Evolutionary conservation across 2,797 vertebrate species (phyloP).

Genomic region (Tarsius wallacei): DNA sequence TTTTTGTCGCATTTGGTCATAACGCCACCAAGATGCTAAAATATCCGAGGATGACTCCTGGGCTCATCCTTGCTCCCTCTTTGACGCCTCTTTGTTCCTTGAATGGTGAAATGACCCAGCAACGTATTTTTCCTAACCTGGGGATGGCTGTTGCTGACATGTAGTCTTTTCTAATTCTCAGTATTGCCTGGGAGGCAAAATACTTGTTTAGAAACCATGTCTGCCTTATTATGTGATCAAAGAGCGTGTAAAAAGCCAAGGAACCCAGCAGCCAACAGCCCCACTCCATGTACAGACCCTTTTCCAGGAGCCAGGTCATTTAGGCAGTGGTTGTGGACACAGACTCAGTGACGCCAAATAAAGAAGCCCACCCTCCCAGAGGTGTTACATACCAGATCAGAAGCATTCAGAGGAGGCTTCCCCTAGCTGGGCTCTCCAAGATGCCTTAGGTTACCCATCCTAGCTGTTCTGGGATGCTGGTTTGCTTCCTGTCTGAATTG

Average conservation of each 20-base stretch:
- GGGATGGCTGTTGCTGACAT: neutral
- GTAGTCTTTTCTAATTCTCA: neutral
- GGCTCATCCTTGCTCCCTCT: slow-evolving; percentile 51
- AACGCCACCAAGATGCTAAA: slow-evolving; percentile 82
- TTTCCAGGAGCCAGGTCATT: neutral
- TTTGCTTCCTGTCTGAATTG: neutral
- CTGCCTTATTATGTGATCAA: slow-evolving; percentile 8
- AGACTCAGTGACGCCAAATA: neutral
- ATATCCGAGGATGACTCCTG: slow-evolving; percentile 56
- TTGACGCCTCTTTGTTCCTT: neutral
- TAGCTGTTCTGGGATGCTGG: neutral
- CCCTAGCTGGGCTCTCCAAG: neutral
- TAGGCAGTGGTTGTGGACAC: neutral
- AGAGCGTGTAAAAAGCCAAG: neutral
- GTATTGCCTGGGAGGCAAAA: neutral
- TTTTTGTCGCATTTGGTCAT: slow-evolving; percentile 2
- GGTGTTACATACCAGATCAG: neutral
- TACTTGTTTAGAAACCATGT: neutral
- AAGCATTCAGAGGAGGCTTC: neutral
- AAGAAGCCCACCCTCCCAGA: neutral
- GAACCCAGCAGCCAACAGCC: neutral
- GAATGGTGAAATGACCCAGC: slow-evolving; percentile 11
- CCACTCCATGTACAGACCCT: neutral
- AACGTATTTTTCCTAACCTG: neutral
- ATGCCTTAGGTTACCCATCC: neutral